These are phyloP conservation scores for Stenopsyche tienmushanensis DNA, from an alignment of 1,140 invertebrate species.

Conservation along the genomic window DNA sequence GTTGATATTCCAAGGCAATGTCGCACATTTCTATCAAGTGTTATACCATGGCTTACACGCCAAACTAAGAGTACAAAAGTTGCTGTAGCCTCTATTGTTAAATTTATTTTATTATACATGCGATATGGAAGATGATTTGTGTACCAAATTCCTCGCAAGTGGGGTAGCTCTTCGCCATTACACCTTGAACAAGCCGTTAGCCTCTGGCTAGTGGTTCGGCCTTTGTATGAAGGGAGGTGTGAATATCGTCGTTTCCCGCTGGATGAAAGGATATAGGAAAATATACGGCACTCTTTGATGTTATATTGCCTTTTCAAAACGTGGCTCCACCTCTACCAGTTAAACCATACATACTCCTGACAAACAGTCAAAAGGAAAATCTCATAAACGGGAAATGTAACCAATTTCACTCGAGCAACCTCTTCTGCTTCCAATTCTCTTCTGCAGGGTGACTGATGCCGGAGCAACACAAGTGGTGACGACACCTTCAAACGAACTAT, in stretches of 20 bases:
- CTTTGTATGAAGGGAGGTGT: slow-evolving; percentile 18
- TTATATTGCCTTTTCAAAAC: slow-evolving; percentile 18
- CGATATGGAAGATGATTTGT: too few species aligned
- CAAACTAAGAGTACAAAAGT: too few species aligned
- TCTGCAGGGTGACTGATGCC: too few species aligned
- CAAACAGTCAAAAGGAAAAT: slow-evolving; percentile 16
- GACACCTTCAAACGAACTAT: too few species aligned
- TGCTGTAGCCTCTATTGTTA: too few species aligned
- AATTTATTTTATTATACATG: too few species aligned
- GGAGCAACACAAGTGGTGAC: too few species aligned
- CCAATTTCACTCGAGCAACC: slow-evolving; percentile 1
- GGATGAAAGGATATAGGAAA: slow-evolving; percentile 8
- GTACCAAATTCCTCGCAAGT: too few species aligned
- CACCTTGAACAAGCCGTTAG: slow-evolving; percentile 16
- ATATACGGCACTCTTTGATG: slow-evolving; percentile 23
- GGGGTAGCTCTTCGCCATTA: slow-evolving; percentile 3
- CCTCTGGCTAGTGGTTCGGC: slow-evolving; percentile 8
- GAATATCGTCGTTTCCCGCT: slow-evolving; percentile 19
- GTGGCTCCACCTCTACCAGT: background rate
- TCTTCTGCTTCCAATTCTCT: background rate
- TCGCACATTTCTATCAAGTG: too few species aligned
- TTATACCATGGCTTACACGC: too few species aligned
- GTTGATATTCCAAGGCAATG: too few species aligned
- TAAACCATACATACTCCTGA: background rate
- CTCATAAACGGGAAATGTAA: slow-evolving; percentile 15